These are phyloP conservation scores for Lichenostomus cassidix DNA, from an alignment of 2,113 vertebrate species.

Conservation along the genomic window DNA sequence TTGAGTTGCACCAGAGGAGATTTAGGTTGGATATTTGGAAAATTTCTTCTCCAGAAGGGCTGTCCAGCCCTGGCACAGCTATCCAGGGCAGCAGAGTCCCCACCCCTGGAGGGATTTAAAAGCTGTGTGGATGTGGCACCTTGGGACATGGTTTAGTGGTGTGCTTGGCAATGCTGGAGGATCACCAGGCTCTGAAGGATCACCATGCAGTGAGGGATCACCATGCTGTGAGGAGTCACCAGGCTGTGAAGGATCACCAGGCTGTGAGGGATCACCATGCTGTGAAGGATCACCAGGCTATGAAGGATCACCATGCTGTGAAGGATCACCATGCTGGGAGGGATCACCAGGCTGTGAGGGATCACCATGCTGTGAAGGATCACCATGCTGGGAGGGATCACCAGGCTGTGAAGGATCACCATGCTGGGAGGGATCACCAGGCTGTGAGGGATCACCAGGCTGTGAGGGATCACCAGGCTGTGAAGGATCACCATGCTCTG, in stretches of 20 bases:
- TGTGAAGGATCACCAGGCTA: accelerated
- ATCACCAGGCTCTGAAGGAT: accelerated
- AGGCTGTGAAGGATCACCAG: too few relatives aligned
- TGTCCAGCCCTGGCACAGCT: background rate
- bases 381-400: too few relatives aligned
- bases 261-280: accelerated
- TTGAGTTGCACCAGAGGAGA: background rate
- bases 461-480: accelerated
- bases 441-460: too few relatives aligned
- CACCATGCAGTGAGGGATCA: background rate
- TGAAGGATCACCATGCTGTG: accelerated
- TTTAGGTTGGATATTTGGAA: too few relatives aligned
- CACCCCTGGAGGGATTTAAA: background rate
- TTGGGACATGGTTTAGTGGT: background rate
- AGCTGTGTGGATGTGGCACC: accelerated
- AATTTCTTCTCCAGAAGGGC: background rate
- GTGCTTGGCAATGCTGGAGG: too few relatives aligned
- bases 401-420: background rate
- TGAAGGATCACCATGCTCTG: accelerated
- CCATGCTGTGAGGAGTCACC: too few relatives aligned
- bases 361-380: accelerated
- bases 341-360: accelerated
- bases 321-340: background rate
- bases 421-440: too few relatives aligned
- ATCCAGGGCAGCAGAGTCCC: background rate